Percentiles rank a stretch among this genome's conserved stretches.
phyloP scores from a whole-genome alignment of 2,113 vertebrate species.

The Gallinago media region DNA sequence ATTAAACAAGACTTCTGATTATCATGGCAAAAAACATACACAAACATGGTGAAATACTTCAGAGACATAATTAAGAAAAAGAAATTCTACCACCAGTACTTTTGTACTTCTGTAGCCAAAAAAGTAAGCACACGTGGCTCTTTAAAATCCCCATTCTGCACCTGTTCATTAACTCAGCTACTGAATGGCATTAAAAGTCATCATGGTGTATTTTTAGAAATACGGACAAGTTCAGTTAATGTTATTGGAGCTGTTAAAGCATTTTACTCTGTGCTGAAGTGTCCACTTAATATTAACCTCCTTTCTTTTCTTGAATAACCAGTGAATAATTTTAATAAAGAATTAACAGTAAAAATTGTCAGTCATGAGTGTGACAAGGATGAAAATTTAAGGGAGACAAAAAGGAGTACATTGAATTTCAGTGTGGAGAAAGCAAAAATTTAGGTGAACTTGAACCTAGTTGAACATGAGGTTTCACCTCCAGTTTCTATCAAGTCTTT shows the following conservation, averaged over 20 bases:
- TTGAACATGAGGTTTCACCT: neutral
- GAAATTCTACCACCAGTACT: constrained; percentile 9
- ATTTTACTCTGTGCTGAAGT: neutral
- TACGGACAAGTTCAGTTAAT: neutral
- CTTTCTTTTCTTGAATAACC: neutral
- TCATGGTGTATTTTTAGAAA: constrained; percentile 1
- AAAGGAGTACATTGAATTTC: neutral
- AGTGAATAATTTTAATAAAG: neutral
- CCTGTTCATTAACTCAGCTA: constrained; percentile 70
- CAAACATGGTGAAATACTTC: constrained; percentile 46
- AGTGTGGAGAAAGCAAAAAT: neutral
- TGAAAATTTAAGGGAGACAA: neutral
- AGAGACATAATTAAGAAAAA: constrained; percentile 62
- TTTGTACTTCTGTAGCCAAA: neutral
- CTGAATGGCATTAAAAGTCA: constrained; percentile 35
- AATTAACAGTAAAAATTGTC: neutral
- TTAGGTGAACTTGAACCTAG: neutral
- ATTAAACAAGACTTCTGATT: constrained; percentile 29
- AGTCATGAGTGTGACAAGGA: neutral
- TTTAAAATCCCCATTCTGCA: constrained; percentile 59
- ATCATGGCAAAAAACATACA: neutral
- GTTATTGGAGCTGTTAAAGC: neutral
- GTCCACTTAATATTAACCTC: neutral
- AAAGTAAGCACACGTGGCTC: constrained; percentile 3
- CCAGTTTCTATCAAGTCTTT: neutral